phyloP scores from a whole-genome alignment of 2,888 invertebrate genomes.

The Ommatoiulus sabulosus region DNA sequence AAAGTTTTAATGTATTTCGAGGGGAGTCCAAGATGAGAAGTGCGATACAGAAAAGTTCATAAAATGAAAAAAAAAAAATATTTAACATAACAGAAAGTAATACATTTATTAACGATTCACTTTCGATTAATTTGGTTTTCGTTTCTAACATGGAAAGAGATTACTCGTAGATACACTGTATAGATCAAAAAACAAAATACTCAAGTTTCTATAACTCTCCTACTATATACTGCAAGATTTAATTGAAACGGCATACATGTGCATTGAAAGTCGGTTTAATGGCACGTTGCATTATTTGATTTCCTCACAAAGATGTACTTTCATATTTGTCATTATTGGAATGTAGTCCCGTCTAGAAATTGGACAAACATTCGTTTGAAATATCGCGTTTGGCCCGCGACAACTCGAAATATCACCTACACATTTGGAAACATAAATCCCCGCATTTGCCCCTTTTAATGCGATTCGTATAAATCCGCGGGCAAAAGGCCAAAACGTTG shows the following conservation, averaged over 20 bases:
- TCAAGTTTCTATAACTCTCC: too few relatives aligned
- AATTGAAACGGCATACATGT: too few relatives aligned
- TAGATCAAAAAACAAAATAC: too few relatives aligned
- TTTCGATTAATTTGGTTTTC: too few relatives aligned
- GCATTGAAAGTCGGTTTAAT: too few relatives aligned
- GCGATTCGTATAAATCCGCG: neutral
- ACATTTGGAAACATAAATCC: slow-evolving; percentile 1
- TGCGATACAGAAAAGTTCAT: neutral
- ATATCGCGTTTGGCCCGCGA: neutral
- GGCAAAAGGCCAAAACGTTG: slow-evolving; percentile 21
- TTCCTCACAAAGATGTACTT: too few relatives aligned
- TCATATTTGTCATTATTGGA: neutral
- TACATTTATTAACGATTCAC: neutral
- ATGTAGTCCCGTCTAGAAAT: neutral
- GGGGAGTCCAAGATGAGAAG: neutral
- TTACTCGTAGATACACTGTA: too few relatives aligned
- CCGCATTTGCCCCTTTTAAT: slow-evolving; percentile 24
- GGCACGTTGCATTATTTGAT: too few relatives aligned
- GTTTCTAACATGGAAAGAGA: too few relatives aligned
- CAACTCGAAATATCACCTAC: neutral
- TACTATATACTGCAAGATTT: too few relatives aligned
- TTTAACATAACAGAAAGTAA: neutral
- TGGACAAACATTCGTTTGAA: neutral
- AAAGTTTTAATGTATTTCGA: too few relatives aligned
- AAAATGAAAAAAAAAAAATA: too few relatives aligned